A percentile compares a stretch with the other conserved stretches of the same genome.
These are phyloP conservation scores for Triops cancriformis DNA, from an alignment of 1,140 invertebrate species.

Conservation along the genomic window DNA sequence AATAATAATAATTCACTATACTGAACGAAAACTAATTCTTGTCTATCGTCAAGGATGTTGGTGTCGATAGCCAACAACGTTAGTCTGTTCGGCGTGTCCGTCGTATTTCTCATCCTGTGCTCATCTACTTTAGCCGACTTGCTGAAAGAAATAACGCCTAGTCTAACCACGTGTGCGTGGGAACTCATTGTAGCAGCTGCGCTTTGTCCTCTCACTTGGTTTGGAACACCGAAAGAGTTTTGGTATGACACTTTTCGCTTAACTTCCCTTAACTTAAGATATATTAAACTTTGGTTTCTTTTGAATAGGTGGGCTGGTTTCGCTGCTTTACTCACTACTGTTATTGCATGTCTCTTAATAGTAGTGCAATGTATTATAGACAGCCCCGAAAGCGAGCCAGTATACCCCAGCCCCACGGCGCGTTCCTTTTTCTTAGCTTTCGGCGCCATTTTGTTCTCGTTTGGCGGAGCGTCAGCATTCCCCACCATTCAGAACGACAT, in stretches of 20 bases:
- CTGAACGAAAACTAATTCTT: slow-evolving; percentile 26
- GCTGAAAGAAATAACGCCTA: slow-evolving; percentile 40
- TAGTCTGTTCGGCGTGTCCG: slow-evolving; percentile 57
- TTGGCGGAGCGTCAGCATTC: slow-evolving; percentile 57
- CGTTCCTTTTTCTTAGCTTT: slow-evolving; percentile 52
- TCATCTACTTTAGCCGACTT: slow-evolving; percentile 54
- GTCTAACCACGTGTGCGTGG: slow-evolving; percentile 50
- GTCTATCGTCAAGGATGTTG: slow-evolving; percentile 36
- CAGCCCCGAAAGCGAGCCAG: slow-evolving; percentile 34
- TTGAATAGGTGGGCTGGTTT: slow-evolving; percentile 45
- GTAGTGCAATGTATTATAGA: slow-evolving; percentile 47
- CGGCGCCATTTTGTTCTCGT: slow-evolving; percentile 56
- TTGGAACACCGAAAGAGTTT: slow-evolving; percentile 63
- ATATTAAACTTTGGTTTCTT: slow-evolving; percentile 31
- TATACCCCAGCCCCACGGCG: slow-evolving; percentile 33
- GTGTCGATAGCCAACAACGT: slow-evolving; percentile 50
- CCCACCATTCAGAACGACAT: slow-evolving; percentile 63
- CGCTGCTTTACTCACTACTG: slow-evolving; percentile 48
- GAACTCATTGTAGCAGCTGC: slow-evolving; percentile 52
- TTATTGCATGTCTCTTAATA: slow-evolving; percentile 49
- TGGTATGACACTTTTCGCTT: slow-evolving; percentile 54
- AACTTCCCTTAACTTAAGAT: too few species aligned
- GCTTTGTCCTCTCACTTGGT: slow-evolving; percentile 55
- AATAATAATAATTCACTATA: neutral
- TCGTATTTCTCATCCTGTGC: slow-evolving; percentile 58